Base-by-base conservation (phyloP, 1,140 invertebrate genomes). In the Bursaphelenchus mucronatus region DNA sequence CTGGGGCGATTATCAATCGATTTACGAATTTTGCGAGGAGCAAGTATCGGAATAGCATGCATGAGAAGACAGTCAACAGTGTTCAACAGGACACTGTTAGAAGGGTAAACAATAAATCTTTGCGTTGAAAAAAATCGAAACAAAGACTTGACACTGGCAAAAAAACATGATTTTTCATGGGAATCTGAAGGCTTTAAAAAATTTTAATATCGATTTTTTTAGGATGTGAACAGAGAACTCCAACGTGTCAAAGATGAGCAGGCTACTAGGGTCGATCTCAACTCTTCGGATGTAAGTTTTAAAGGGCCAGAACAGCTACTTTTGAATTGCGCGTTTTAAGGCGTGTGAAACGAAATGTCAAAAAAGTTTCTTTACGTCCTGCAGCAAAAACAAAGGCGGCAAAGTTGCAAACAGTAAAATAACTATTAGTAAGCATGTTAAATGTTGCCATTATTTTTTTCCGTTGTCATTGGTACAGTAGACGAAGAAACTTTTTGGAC, bases 171-270 rank as follows among this genome's bases (percentile, higher is more conserved):
- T 10, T 51, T 58, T 15, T 21, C 15, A n/a, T 30, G 30, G 1
- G 30, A 30, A 3, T 30, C 30, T 30, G 30, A 30, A n/a, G n/a
- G n/a, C n/a, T n/a, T n/a, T n/a, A n/a, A n/a, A n/a, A 10, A 19
- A 30, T 50, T n/a, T 21, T 63, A 4, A 59, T 52, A 40, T 63
- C 21, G 49, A 39, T 30, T 19, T 46, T 70, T 78, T 62, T 70
- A 86, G 86, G 94, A 98, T 85, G 89, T 97, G 43, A 87, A 89
- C 11, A 96, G 97, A 81, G 94, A 96, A 80, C 90, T 99, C 77
- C 85, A 89, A 61, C 83, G 90, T 78, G 97, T 94, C 81, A 88
- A 88, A 70, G 95, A 98, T 68, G 92, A 95, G 82, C 88, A 88
- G 47, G 87, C 90, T 6, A 88, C 87, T 68, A 86, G 92, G 55